Conservation (phyloP, 1,140 invertebrate genomes). For the Pteromalus puparum region DNA sequence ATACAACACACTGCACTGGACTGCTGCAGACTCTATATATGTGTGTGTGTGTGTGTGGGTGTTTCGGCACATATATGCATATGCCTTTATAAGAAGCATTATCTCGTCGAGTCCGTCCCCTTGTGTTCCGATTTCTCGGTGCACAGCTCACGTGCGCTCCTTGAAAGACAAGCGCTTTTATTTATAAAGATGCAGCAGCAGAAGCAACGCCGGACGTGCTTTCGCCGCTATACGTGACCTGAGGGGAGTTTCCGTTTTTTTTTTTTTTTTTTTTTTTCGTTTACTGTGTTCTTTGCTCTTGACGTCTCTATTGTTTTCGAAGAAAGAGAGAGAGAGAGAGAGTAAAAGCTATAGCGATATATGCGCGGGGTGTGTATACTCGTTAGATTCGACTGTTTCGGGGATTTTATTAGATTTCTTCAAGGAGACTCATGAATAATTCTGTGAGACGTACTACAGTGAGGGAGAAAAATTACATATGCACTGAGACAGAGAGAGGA, state of each 20-base stretch:
- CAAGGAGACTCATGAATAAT: constrained; percentile 33
- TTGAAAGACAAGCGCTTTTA: constrained; percentile 32
- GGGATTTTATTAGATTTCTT: constrained; percentile 25
- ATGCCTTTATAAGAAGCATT: constrained; percentile 6
- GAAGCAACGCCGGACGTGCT: constrained; percentile 16
- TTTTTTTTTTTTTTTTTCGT: background rate
- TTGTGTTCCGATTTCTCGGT: constrained; percentile 45
- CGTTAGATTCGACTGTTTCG: background rate
- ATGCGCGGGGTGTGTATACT: no score
- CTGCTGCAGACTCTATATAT: no score
- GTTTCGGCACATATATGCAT: background rate
- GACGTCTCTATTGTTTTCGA: background rate
- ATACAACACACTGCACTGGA: no score
- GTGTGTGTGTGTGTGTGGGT: background rate
- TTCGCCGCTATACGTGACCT: constrained; percentile 25
- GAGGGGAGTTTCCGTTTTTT: constrained; percentile 42
- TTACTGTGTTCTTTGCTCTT: background rate
- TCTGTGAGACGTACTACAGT: constrained; percentile 20
- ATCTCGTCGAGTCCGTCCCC: constrained; percentile 39
- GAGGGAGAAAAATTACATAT: constrained; percentile 6
- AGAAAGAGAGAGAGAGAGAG: no score
- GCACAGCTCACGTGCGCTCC: background rate
- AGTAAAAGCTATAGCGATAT: no score
- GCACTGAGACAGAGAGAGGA: background rate
- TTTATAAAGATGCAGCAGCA: constrained; percentile 37